phyloP scores from a whole-genome alignment of 2,888 invertebrate genomes.

The Tupiocoris notatus region DNA sequence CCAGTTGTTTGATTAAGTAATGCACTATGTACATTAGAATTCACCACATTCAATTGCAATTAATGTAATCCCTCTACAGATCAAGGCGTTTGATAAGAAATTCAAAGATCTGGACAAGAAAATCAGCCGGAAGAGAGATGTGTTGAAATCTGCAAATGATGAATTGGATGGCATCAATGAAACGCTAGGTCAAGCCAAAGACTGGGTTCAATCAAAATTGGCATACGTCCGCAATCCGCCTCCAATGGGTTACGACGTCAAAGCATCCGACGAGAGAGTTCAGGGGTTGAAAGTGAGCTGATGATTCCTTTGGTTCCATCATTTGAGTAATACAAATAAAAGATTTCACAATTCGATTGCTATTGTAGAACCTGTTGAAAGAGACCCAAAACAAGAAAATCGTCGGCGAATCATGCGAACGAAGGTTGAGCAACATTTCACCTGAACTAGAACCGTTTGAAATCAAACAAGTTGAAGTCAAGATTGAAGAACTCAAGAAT shows the following conservation, averaged over 20 bases:
- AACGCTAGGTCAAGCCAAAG: conserved; percentile 75
- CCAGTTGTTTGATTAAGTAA: no score
- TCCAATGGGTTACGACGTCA: conserved; percentile 73
- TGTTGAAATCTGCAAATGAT: conserved; percentile 78
- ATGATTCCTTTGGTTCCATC: no score
- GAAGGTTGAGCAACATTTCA: conserved; percentile 78
- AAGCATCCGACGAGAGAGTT: conserved; percentile 71
- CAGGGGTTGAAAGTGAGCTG: conserved; percentile 64
- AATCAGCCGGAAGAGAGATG: conserved; percentile 77
- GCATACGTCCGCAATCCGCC: conserved; percentile 65
- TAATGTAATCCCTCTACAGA: conserved; percentile 55
- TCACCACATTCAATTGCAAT: no score
- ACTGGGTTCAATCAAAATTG: conserved; percentile 76
- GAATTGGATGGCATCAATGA: conserved; percentile 76
- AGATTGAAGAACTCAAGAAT: conserved; percentile 65
- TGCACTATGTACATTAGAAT: no score
- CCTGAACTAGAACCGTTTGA: conserved; percentile 83
- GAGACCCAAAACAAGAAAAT: conserved; percentile 80
- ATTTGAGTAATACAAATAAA: no score
- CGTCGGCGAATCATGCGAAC: conserved; percentile 79
- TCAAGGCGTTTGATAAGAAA: conserved; percentile 79
- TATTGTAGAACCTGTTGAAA: conserved; percentile 65
- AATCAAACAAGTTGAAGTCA: conserved; percentile 69
- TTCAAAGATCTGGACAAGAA: conserved; percentile 82
- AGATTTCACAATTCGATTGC: no score